Conservation (phyloP, 1,140 invertebrate species). For the Pogonomyrmex californicus region DNA sequence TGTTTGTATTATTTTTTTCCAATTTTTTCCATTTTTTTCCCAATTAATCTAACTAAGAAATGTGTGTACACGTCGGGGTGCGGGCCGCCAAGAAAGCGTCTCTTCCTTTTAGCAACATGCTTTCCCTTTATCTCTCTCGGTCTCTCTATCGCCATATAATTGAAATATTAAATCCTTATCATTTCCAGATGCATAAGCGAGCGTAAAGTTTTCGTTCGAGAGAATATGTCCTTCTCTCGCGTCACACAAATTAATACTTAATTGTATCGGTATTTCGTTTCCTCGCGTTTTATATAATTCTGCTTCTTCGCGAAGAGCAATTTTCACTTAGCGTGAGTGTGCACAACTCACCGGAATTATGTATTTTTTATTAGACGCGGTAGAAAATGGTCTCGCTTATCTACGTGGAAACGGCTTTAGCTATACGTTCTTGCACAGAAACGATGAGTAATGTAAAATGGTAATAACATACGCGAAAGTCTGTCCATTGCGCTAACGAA, state of each 20-base stretch:
- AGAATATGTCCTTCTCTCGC: background rate
- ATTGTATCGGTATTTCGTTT: constrained; percentile 17
- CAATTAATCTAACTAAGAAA: background rate
- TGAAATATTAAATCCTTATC: constrained; percentile 44
- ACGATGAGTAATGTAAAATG: constrained; percentile 34
- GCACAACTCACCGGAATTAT: background rate
- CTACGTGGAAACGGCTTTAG: constrained; percentile 44
- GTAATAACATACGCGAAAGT: constrained; percentile 39
- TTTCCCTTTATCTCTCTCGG: background rate
- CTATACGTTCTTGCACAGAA: constrained; percentile 30
- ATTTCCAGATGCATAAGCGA: constrained; percentile 56
- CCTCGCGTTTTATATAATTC: background rate
- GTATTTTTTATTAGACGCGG: background rate
- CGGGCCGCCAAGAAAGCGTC: constrained; percentile 19
- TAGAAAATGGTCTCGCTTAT: constrained; percentile 51
- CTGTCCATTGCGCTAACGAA: constrained; percentile 20
- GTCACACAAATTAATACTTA: constrained; percentile 24
- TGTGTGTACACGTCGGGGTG: background rate
- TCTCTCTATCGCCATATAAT: constrained; percentile 22
- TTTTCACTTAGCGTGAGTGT: constrained; percentile 8
- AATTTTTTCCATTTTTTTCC: background rate
- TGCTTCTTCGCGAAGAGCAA: background rate
- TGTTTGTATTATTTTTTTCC: background rate
- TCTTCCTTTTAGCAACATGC: background rate
- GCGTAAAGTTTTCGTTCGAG: constrained; percentile 21